Base-by-base conservation (phyloP, 2,888 invertebrate species). In the Conchocele bisecta region DNA sequence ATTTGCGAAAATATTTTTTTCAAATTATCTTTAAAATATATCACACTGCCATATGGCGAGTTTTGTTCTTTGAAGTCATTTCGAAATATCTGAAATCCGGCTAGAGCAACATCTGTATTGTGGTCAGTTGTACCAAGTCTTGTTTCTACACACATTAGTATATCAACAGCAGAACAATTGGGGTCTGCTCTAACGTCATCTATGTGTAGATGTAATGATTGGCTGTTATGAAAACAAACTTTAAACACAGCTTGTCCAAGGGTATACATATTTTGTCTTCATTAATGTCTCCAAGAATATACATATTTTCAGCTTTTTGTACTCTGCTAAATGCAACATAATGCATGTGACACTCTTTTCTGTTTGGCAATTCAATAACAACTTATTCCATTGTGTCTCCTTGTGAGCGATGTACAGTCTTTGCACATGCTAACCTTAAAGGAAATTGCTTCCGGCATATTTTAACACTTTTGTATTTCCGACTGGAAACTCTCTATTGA, bases 381-480 rank as follows among this genome's bases (percentile, higher is more conserved):
- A 59, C 54, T 28, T 44, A 4, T n/a, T 15, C 9, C 1, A 60
- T 7, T 17, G 74, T 74, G 41, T 60, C 51, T n/a, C 70, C 74
- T 35, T 74, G 70, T 28, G 66, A 50, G 51, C 54, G 35, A 31
- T 69, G 69, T n/a, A 70, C 37, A 15, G 70, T 70, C 56, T 66
- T 70, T 15, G 65, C 74, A 39, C 53, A 54, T 17, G 69, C 31
- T 24, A 54, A 56, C 39, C 54, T 17, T 11, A 74, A 20, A 13
- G 74, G 74, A 56, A 74, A 65, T 33, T 70, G 74, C 11, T 29
- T 46, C 51, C 74, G 59, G 13, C 29, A 24, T n/a, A 70, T 28
- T 29, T 53, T 31, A 1, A 44, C 60, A 50, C 22, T 24, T 22
- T 53, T 44, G 22, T 54, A 46, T 20, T 60, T 4, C 61, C 67